phyloP scores from a whole-genome alignment of 1,140 invertebrate species.

The Linepithema humile region DNA sequence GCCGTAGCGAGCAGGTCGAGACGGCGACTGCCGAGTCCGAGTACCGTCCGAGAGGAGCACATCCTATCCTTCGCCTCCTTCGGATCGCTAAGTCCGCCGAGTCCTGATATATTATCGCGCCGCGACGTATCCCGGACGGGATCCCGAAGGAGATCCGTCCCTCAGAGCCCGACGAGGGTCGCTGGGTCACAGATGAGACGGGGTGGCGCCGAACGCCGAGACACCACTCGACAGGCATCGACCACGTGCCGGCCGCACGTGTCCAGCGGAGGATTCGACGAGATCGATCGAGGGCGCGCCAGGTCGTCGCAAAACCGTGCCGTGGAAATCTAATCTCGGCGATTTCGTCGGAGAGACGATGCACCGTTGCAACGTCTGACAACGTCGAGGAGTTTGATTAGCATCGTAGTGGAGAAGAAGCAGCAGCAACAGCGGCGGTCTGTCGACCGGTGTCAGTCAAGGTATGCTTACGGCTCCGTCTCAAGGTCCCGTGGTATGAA shows the following conservation, averaged over 20 bases:
- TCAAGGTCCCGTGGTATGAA: conserved; percentile 48
- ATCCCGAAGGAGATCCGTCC: too few relatives aligned
- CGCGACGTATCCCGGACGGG: too few relatives aligned
- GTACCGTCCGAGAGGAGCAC: neutral
- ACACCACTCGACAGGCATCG: conserved; percentile 23
- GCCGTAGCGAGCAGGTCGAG: conserved; percentile 55
- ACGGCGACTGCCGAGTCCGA: conserved; percentile 14
- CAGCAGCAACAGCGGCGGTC: conserved; percentile 16
- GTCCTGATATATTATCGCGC: neutral
- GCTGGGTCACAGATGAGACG: conserved; percentile 42
- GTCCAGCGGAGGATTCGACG: neutral
- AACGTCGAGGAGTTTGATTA: conserved; percentile 32
- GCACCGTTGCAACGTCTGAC: conserved; percentile 46
- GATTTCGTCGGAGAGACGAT: conserved; percentile 33
- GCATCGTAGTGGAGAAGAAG: neutral
- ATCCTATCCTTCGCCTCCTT: neutral
- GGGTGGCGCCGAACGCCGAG: neutral
- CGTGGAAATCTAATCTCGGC: neutral
- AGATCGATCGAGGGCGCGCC: neutral
- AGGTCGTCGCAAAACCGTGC: conserved; percentile 11
- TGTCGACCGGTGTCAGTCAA: conserved; percentile 60
- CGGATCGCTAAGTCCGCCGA: neutral
- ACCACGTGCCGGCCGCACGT: conserved; percentile 30
- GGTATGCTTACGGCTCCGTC: conserved; percentile 58
- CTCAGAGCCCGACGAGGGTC: neutral